phyloP scores from a whole-genome alignment of 1,140 invertebrate genomes.

The Bombus polaris region DNA sequence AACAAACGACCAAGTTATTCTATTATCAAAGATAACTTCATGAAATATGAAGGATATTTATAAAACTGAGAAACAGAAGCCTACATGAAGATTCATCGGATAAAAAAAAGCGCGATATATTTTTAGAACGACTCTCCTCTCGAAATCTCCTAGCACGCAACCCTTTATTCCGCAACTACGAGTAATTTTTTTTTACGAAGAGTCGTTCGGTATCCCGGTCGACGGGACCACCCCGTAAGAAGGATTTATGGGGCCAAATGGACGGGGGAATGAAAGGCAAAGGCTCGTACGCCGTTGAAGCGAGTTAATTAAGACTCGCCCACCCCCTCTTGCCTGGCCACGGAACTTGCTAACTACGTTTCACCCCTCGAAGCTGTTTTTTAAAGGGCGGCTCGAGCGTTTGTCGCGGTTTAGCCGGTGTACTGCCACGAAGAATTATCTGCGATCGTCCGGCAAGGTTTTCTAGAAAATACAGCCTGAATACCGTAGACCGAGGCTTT shows the following conservation, averaged over 20 bases:
- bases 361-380: slow-evolving; percentile 46
- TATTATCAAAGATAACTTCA: no score
- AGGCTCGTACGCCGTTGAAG: slow-evolving; percentile 55
- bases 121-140: background rate
- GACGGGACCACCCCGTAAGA: slow-evolving; percentile 46
- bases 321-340: background rate
- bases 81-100: no score
- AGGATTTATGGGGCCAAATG: slow-evolving; percentile 69
- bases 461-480: background rate
- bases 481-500: background rate
- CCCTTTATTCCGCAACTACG: background rate
- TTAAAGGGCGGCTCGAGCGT: slow-evolving; percentile 29
- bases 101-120: no score
- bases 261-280: slow-evolving; percentile 44
- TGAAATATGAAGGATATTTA: no score
- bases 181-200: background rate
- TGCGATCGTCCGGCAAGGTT: background rate
- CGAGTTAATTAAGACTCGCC: slow-evolving; percentile 74
- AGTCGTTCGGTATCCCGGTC: background rate
- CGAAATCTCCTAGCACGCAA: background rate
- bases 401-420: slow-evolving; percentile 34
- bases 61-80: no score
- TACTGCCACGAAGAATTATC: background rate
- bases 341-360: slow-evolving; percentile 43
- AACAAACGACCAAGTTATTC: no score